Conservation (phyloP, 2,797 vertebrate genomes). For the Xerus rutilus region DNA sequence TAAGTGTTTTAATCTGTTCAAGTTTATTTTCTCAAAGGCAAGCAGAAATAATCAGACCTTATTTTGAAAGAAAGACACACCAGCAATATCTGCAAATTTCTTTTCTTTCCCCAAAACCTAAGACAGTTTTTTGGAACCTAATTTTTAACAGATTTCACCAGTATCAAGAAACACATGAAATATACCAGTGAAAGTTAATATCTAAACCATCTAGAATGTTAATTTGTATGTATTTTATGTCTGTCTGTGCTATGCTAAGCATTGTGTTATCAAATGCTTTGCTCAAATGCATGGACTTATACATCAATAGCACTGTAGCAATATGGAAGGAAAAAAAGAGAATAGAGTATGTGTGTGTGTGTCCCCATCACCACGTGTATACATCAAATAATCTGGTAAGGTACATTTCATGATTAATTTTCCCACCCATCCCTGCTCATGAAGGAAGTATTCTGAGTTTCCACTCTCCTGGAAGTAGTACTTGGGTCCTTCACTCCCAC, state of each 20-base stretch:
- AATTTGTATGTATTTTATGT: neutral
- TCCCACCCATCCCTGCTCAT: neutral
- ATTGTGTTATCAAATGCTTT: neutral
- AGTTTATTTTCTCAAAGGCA: neutral
- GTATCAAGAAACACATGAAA: neutral
- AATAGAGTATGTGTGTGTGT: neutral
- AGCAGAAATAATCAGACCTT: neutral
- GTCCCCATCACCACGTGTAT: too few species aligned
- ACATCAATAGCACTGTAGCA: neutral
- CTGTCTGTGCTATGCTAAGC: neutral
- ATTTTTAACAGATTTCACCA: neutral
- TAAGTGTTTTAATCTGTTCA: neutral
- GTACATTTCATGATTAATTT: fast-evolving
- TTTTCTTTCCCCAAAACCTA: neutral
- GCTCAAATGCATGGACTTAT: neutral
- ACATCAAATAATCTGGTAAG: neutral
- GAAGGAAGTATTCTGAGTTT: neutral
- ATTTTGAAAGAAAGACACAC: neutral
- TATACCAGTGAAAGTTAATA: neutral
- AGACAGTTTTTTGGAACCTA: neutral
- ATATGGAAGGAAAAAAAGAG: neutral
- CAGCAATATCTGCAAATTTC: neutral
- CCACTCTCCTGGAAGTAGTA: neutral
- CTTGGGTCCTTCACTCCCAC: neutral
- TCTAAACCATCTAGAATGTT: neutral